Conservation (phyloP, 2,797 vertebrate genomes). For the Poecilia velifera region DNA sequence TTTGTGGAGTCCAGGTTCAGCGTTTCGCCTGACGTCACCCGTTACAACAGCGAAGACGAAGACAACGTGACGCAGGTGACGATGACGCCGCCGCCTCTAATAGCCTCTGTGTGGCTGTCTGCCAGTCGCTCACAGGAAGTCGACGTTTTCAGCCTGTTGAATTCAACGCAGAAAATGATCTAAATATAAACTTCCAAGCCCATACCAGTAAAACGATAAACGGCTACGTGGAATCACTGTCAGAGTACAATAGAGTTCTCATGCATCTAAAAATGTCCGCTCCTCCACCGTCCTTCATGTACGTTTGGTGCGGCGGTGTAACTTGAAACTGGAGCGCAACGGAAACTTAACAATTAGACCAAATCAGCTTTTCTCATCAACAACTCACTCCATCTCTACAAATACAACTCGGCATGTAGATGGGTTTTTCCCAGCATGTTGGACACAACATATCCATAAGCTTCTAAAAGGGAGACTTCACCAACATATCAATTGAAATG, state of each 20-base stretch:
- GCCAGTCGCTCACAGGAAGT: not conserved
- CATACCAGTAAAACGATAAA: not conserved
- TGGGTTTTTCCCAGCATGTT: not conserved
- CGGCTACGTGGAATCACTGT: not conserved
- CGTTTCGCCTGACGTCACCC: conserved; percentile 82
- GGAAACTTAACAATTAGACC: not conserved
- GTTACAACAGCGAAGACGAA: conserved; percentile 87
- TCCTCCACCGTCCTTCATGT: not conserved
- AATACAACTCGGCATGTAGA: not conserved
- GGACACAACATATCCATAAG: not conserved
- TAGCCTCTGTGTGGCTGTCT: not conserved
- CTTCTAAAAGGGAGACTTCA: not conserved
- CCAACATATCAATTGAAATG: not conserved
- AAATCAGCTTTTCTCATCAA: not conserved
- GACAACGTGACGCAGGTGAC: conserved; percentile 92
- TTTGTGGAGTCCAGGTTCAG: conserved; percentile 72
- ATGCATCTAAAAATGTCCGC: not conserved
- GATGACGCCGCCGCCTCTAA: not conserved
- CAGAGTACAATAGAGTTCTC: not conserved
- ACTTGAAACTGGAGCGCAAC: not conserved
- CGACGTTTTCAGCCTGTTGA: not conserved
- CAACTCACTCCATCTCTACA: not conserved
- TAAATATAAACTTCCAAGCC: not conserved
- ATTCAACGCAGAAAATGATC: not conserved
- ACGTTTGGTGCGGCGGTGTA: not conserved